Conservation (phyloP, 2,888 invertebrate genomes). For the Polymixis flavicincta region DNA sequence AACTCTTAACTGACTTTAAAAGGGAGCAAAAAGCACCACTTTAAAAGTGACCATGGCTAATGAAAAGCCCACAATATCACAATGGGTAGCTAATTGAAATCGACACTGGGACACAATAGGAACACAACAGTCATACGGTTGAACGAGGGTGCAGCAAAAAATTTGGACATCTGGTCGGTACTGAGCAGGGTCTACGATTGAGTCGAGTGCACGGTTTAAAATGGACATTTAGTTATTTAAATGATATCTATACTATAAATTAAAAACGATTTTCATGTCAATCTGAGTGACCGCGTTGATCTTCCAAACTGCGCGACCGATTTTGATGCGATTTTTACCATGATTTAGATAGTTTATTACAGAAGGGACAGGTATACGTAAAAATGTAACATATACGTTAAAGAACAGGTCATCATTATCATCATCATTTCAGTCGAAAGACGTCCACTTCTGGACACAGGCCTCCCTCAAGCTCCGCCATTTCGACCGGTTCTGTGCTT, state of each 20-base stretch:
- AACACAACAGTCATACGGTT: slow-evolving; percentile 54
- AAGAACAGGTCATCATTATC: no score
- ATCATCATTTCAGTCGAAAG: no score
- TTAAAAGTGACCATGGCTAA: slow-evolving; percentile 56
- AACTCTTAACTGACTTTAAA: slow-evolving; percentile 33
- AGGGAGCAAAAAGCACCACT: slow-evolving; percentile 48
- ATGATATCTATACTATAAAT: no score
- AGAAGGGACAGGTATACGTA: no score
- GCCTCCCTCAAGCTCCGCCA: no score
- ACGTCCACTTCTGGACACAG: no score
- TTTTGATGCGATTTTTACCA: neutral
- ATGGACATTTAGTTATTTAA: neutral
- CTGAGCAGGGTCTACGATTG: slow-evolving; percentile 30
- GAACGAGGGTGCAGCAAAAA: slow-evolving; percentile 72
- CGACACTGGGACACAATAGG: slow-evolving; percentile 73
- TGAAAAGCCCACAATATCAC: slow-evolving; percentile 67
- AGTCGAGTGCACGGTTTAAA: slow-evolving; percentile 57
- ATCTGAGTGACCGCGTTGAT: no score
- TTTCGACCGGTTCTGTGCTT: no score
- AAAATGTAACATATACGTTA: no score
- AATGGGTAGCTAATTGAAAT: slow-evolving; percentile 81
- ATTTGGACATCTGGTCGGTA: slow-evolving; percentile 77
- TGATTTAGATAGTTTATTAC: no score
- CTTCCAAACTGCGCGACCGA: no score
- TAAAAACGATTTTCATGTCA: no score